These are phyloP conservation scores for Brachyopa scutellaris DNA, from an alignment of 2,888 invertebrate species.

Conservation along the genomic window DNA sequence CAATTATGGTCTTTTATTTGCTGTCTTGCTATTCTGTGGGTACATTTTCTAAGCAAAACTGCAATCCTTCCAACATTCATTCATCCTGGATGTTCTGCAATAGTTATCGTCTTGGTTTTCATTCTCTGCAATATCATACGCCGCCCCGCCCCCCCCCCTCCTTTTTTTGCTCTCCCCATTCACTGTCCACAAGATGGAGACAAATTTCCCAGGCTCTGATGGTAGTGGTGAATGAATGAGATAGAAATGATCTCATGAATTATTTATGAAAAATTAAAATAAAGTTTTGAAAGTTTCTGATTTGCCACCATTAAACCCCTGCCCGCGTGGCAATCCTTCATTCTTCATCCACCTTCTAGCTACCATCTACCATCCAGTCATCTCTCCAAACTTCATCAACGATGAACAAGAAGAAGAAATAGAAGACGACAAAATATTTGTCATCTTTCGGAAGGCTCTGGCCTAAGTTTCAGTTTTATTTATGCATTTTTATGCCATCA, in stretches of 20 bases:
- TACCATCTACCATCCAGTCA: background rate
- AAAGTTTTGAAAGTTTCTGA: conserved; percentile 68
- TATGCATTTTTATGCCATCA: conserved; percentile 43
- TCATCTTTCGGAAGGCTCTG: conserved; percentile 38
- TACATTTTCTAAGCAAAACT: conserved; percentile 29
- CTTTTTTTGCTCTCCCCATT: background rate
- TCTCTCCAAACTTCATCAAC: background rate
- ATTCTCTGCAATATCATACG: background rate
- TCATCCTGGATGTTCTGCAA: background rate
- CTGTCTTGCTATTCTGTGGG: conserved; percentile 37
- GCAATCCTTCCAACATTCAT: conserved; percentile 23
- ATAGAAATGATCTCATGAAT: conserved; percentile 61
- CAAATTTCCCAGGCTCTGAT: conserved; percentile 5
- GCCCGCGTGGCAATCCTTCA: conserved; percentile 1
- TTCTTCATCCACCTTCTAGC: conserved; percentile 22
- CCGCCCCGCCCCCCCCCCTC: too few species aligned
- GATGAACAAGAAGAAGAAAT: background rate
- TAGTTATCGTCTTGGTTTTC: background rate
- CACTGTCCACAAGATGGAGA: conserved; percentile 13
- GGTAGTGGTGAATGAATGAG: conserved; percentile 8
- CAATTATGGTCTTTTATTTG: conserved; percentile 55
- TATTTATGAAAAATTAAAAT: conserved; percentile 69
- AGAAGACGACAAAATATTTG: conserved; percentile 36
- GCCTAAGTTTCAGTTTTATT: conserved; percentile 48
- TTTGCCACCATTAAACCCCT: conserved; percentile 59